These are phyloP conservation scores for Rutpela maculata DNA, from an alignment of 2,888 invertebrate species.

Conservation along the genomic window DNA sequence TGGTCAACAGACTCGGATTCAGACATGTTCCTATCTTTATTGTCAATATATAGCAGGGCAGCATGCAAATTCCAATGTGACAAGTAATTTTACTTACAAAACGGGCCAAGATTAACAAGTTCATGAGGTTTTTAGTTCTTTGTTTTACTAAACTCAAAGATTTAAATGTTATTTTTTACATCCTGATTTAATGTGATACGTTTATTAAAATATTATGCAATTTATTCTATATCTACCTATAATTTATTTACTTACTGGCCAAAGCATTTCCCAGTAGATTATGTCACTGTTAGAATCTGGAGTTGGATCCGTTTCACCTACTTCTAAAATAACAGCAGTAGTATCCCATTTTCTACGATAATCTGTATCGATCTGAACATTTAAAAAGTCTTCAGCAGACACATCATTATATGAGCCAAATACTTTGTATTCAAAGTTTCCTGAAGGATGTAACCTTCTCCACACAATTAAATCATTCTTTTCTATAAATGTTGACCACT, in stretches of 20 bases:
- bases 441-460: conserved; percentile 82
- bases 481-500: conserved; percentile 88
- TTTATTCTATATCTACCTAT: too few relatives aligned
- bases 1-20: too few relatives aligned
- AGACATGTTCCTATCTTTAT: too few relatives aligned
- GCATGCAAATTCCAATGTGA: too few relatives aligned
- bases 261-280: conserved; percentile 92
- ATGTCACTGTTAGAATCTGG: conserved; percentile 81
- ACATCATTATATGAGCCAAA: conserved; percentile 89
- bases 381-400: conserved; percentile 85
- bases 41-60: too few relatives aligned
- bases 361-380: conserved; percentile 87
- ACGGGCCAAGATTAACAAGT: too few relatives aligned
- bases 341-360: conserved; percentile 89
- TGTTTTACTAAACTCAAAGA: too few relatives aligned
- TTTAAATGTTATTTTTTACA: too few relatives aligned
- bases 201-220: too few relatives aligned
- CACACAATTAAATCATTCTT: conserved; percentile 88
- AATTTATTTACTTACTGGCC: conserved; percentile 81
- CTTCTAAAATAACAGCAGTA: conserved; percentile 83
- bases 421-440: conserved; percentile 90
- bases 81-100: too few relatives aligned
- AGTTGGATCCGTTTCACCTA: conserved; percentile 81
- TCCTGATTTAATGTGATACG: too few relatives aligned
- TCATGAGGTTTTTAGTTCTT: too few relatives aligned